Base-by-base conservation (phyloP, 1,140 invertebrate species). In the Polyergus mexicanus region DNA sequence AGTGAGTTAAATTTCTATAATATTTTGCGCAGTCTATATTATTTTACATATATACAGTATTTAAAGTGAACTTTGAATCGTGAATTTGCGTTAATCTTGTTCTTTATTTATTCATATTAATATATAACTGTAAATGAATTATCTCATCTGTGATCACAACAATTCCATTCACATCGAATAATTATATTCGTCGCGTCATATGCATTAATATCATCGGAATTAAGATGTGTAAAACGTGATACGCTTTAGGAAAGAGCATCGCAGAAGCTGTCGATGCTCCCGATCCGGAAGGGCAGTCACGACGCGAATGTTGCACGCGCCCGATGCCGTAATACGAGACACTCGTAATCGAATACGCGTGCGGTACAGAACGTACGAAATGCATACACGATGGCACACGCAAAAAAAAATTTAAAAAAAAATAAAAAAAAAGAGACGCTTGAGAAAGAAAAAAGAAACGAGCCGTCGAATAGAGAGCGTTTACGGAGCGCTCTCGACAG, bases 321-420 rank as follows among this genome's bases (percentile, higher is more conserved):
- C 56, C 44, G 54, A 72, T 86, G 84, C 87, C 83, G 93, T 92
- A 94, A 94, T 87, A 92, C 88, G 92, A 90, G 89, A 94, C 89
- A 88, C 89, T 78, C 89, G 93, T 94, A 94, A 94, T 93, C 92
- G 92, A 93, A 94, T 94, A 94, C 91, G 86, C 87, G 84, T 91
- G 91, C 84, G 90, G 86, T 86, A 91, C 62, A 72, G 68, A 81
- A 56, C 56, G 62, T 60, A 10, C 38, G 32, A 44, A 63, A 77
- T 56, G 44, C 58, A 38, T 35, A 77, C 58, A 63, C 63, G 71
- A 85, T 86, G 90, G 89, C 89, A 90, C 41, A 71, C 66, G 75
- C 63, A 58, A 86, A 88, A 89, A 28, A 28, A 28, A 28, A n/a
- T n/a, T n/a, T n/a, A n/a, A n/a, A n/a, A 58, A 86, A 88, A 89